These are phyloP conservation scores for Cinclus cinclus DNA, from an alignment of 2,113 vertebrate species.

Conservation along the genomic window DNA sequence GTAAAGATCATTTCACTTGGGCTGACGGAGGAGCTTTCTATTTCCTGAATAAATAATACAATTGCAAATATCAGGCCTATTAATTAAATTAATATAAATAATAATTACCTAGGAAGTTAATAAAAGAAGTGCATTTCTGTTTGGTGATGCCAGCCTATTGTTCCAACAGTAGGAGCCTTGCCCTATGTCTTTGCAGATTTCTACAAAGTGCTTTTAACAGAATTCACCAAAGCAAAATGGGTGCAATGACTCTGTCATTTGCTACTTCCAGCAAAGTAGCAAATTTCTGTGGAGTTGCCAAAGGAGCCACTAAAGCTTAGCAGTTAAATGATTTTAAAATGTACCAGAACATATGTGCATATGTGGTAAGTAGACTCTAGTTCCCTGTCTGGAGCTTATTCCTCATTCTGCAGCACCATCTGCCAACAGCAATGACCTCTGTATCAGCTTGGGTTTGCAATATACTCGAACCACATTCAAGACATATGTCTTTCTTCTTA, in stretches of 20 bases:
- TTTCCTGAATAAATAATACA: conserved; percentile 18
- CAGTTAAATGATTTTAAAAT: conserved; percentile 40
- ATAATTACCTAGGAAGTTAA: conserved; percentile 52
- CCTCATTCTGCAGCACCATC: conserved; percentile 46
- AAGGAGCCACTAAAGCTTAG: conserved; percentile 50
- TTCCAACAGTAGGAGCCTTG: background rate
- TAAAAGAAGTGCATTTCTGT: conserved; percentile 5
- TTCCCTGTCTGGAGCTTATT: conserved; percentile 23
- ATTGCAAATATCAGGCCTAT: conserved; percentile 5
- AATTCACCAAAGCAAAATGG: background rate
- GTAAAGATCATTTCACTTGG: conserved; percentile 28
- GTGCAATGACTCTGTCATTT: conserved; percentile 12
- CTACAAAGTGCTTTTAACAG: background rate
- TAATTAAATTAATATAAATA: conserved; percentile 59
- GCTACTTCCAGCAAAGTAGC: conserved; percentile 24
- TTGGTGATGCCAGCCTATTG: background rate
- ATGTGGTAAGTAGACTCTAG: background rate
- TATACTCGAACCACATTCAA: conserved; percentile 38
- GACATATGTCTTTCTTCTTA: conserved; percentile 57
- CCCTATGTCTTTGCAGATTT: background rate
- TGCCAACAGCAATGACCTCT: conserved; percentile 58
- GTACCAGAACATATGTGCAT: conserved; percentile 3
- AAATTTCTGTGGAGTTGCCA: background rate
- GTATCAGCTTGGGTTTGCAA: conserved; percentile 35
- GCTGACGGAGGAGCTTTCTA: conserved; percentile 22